phyloP scores from a whole-genome alignment of 92 coral and sea anemone genomes.

The Epizoanthus rinbou region DNA sequence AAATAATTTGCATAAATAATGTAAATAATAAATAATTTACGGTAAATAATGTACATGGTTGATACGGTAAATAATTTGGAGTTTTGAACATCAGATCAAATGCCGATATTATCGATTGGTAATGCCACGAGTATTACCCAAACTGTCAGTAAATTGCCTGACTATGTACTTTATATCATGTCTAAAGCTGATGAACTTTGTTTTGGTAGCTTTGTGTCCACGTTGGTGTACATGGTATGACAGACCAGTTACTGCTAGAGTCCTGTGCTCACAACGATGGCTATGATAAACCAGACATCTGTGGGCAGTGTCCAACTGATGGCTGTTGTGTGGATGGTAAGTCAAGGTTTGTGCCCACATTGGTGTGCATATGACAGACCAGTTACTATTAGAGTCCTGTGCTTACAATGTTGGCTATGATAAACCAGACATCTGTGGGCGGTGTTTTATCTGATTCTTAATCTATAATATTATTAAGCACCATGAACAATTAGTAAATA shows the following conservation, averaged over 20 bases:
- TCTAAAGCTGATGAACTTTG: not conserved
- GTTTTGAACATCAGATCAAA: too few relatives aligned
- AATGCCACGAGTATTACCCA: too few relatives aligned
- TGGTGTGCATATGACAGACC: slow-evolving; percentile 83
- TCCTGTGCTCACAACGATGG: slow-evolving; percentile 84
- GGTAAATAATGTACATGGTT: too few relatives aligned
- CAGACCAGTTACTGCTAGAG: slow-evolving; percentile 77
- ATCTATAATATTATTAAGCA: too few relatives aligned
- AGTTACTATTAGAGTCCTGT: slow-evolving; percentile 77
- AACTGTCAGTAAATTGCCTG: too few relatives aligned
- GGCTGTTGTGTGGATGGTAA: slow-evolving; percentile 86
- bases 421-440: not conserved
- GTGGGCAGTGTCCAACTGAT: slow-evolving; percentile 55
- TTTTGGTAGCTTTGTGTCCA: slow-evolving; percentile 84
- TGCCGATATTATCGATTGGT: too few relatives aligned
- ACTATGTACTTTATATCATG: too few relatives aligned
- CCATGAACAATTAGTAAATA: too few relatives aligned
- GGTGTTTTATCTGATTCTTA: too few relatives aligned
- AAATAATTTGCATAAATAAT: too few relatives aligned
- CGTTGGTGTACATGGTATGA: slow-evolving; percentile 86
- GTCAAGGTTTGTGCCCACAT: slow-evolving; percentile 80
- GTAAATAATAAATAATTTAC: too few relatives aligned
- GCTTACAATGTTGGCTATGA: slow-evolving; percentile 62
- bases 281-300: slow-evolving; percentile 66
- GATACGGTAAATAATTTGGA: too few relatives aligned